These are phyloP conservation scores for Bacillus rossius DNA, from an alignment of 1,140 invertebrate species.

Conservation along the genomic window DNA sequence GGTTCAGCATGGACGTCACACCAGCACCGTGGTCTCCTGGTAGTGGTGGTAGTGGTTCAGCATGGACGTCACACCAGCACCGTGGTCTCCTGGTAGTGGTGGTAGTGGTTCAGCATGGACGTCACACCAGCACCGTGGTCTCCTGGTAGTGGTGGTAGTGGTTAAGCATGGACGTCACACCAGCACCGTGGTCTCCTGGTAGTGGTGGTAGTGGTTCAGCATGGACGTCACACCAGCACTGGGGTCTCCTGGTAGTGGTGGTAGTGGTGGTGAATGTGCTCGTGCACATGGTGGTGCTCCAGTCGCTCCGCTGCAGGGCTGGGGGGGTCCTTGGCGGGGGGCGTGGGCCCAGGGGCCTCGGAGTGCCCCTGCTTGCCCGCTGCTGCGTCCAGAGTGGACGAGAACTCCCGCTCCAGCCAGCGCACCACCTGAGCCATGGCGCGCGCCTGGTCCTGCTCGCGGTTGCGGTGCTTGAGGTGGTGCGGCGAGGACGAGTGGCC, in stretches of 20 bases:
- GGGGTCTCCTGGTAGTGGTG: conserved; percentile 59
- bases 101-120: too few relatives aligned
- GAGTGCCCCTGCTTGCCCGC: conserved; percentile 4
- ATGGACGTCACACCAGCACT: too few relatives aligned
- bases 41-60: too few relatives aligned
- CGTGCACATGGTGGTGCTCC: conserved; percentile 65
- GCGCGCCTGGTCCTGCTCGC: conserved; percentile 60
- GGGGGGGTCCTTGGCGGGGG: conserved; percentile 32
- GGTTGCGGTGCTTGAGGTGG: conserved; percentile 57
- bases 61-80: too few relatives aligned
- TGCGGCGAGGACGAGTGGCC: conserved; percentile 42
- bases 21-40: too few relatives aligned
- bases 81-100: too few relatives aligned
- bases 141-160: too few relatives aligned
- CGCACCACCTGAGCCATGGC: conserved; percentile 62
- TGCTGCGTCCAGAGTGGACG: conserved; percentile 26
- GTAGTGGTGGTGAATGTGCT: conserved; percentile 80
- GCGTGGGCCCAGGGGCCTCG: conserved; percentile 8
- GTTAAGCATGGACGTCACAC: too few relatives aligned
- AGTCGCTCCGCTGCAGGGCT: conserved; percentile 39
- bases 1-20: too few relatives aligned
- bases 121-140: too few relatives aligned
- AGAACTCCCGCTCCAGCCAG: conserved; percentile 51
- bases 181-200: too few relatives aligned
- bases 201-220: too few relatives aligned